Conservation (phyloP, 2,113 vertebrate species). For the Actenoides hombroni region DNA sequence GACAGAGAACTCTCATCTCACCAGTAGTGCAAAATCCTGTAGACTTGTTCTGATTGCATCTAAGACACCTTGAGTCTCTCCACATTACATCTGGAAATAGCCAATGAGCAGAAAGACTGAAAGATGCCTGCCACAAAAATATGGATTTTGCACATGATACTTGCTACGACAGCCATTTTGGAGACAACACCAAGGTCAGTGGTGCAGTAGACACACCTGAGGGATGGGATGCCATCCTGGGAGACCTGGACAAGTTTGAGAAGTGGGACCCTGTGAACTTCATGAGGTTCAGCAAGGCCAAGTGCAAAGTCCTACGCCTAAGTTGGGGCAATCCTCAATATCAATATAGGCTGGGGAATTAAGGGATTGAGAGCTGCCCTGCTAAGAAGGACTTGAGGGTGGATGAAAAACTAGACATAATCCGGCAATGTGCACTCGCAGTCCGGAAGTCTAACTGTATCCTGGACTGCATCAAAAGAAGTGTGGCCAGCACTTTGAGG, state of each 20-base stretch:
- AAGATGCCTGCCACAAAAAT: too few relatives aligned
- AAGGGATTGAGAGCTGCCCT: not conserved
- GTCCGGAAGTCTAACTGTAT: not conserved
- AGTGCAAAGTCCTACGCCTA: too few relatives aligned
- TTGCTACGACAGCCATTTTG: not conserved
- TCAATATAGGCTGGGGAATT: not conserved
- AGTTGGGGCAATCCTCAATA: too few relatives aligned
- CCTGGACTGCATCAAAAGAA: not conserved
- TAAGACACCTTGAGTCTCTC: not conserved
- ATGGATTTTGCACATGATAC: not conserved
- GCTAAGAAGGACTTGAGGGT: not conserved
- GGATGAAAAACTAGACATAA: not conserved
- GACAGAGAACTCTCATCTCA: not conserved
- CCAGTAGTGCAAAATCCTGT: not conserved
- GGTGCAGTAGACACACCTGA: not conserved
- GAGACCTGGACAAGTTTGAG: too few relatives aligned
- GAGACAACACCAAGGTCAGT: not conserved
- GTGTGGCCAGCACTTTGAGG: not conserved
- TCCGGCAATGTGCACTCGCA: accelerated
- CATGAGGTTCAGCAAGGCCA: too few relatives aligned
- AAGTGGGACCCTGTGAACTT: too few relatives aligned
- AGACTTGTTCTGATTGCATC: not conserved
- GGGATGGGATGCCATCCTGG: too few relatives aligned
- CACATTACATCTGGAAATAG: not conserved
- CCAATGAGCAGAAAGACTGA: not conserved